phyloP scores from a whole-genome alignment of 2,888 invertebrate genomes.

The Neria commutata region DNA sequence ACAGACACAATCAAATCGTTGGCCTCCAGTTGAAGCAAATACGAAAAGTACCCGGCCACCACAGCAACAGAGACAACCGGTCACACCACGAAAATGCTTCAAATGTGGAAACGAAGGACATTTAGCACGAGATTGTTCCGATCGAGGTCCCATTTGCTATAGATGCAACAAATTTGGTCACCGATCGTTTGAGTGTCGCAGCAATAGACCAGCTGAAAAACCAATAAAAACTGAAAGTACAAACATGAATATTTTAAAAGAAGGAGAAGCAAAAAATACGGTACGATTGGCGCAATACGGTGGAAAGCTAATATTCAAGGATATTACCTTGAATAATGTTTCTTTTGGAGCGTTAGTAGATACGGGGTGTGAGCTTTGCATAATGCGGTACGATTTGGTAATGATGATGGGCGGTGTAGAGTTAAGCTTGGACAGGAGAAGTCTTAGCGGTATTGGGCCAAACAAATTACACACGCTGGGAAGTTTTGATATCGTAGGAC shows the following conservation, averaged over 20 bases:
- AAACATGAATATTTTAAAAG: not conserved
- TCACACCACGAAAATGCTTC: not conserved
- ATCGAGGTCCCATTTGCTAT: slow-evolving; percentile 5
- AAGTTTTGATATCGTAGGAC: not conserved
- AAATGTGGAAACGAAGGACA: slow-evolving; percentile 10
- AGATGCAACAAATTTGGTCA: not conserved
- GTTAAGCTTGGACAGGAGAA: not conserved
- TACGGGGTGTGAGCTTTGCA: slow-evolving; percentile 18
- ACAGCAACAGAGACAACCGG: not conserved
- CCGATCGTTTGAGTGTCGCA: not conserved
- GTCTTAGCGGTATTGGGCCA: slow-evolving; percentile 11
- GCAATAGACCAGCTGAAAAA: no score
- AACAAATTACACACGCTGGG: slow-evolving; percentile 1
- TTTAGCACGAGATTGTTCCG: slow-evolving; percentile 7
- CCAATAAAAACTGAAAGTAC: not conserved
- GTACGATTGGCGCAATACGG: not conserved
- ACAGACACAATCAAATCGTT: not conserved
- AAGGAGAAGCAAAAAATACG: not conserved
- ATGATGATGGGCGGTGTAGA: not conserved
- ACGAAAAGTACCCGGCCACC: not conserved
- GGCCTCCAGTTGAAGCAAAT: no score
- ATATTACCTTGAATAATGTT: not conserved
- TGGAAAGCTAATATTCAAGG: slow-evolving; percentile 15
- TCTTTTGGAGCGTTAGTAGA: slow-evolving; percentile 17
- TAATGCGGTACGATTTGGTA: slow-evolving; percentile 3